Conservation (phyloP, 2,888 invertebrate species). For the Dascillus cervinus region DNA sequence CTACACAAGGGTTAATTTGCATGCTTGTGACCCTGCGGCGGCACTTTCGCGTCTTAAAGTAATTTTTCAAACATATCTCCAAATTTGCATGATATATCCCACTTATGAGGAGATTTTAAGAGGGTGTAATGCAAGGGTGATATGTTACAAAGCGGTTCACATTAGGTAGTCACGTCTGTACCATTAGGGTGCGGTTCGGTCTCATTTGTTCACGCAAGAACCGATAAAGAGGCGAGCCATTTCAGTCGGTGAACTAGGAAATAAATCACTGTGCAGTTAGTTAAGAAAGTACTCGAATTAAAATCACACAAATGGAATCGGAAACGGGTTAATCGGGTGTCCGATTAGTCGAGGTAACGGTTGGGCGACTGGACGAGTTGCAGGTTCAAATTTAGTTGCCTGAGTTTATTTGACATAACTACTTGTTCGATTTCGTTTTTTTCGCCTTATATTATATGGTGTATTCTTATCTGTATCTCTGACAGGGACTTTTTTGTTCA, state of each 20-base stretch:
- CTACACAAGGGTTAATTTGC: no score
- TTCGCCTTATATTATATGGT: no score
- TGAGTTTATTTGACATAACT: constrained; percentile 30
- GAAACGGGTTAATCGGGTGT: constrained; percentile 6
- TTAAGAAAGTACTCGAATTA: constrained; percentile 19
- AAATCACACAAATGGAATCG: constrained; percentile 3
- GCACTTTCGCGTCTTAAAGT: no score
- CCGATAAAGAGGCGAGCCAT: constrained; percentile 27
- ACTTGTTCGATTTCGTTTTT: constrained; percentile 26
- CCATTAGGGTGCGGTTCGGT: constrained; percentile 31
- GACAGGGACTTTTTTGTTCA: constrained; percentile 13
- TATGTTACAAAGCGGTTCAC: constrained; percentile 20
- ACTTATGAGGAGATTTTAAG: constrained; percentile 18
- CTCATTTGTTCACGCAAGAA: constrained; percentile 30
- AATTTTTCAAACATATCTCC: constrained; percentile 12
- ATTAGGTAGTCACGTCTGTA: constrained; percentile 30
- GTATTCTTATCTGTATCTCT: constrained; percentile 21
- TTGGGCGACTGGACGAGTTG: constrained; percentile 18
- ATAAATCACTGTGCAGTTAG: constrained; percentile 27
- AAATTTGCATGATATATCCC: constrained; percentile 19
- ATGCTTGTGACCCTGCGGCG: no score
- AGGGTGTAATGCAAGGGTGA: constrained; percentile 18
- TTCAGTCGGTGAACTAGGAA: constrained; percentile 26
- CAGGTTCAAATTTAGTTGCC: constrained; percentile 26
- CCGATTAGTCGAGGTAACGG: constrained; percentile 4